phyloP scores from a whole-genome alignment of 1,140 invertebrate species.

The Achatina immaculata region DNA sequence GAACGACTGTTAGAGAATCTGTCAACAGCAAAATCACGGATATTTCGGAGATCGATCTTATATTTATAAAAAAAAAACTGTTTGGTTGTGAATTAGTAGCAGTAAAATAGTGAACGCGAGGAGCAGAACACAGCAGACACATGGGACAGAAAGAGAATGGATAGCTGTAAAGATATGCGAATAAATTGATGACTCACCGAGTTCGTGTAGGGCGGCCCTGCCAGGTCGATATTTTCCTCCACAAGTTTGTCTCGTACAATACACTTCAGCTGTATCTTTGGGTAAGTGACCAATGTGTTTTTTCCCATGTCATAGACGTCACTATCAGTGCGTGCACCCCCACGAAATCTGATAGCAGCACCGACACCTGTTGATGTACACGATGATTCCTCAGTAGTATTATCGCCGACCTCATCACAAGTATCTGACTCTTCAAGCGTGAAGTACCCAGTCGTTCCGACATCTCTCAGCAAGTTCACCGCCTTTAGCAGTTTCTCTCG shows the following conservation, averaged over 20 bases:
- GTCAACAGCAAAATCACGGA: no score
- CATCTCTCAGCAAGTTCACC: constrained; percentile 86
- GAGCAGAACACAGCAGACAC: no score
- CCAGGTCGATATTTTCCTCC: constrained; percentile 87
- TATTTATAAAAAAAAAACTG: no score
- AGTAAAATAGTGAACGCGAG: no score
- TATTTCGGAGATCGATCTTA: no score
- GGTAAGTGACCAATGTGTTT: constrained; percentile 84
- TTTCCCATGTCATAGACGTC: constrained; percentile 89
- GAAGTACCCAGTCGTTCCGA: constrained; percentile 93
- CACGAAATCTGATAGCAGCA: neutral
- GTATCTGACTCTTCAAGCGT: constrained; percentile 80
- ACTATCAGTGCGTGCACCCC: neutral
- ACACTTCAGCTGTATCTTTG: constrained; percentile 82
- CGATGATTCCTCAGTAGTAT: neutral
- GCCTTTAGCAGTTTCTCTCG: constrained; percentile 85
- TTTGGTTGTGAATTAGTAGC: no score
- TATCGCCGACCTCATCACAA: constrained; percentile 24
- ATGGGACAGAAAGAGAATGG: no score
- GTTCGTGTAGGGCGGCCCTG: constrained; percentile 90
- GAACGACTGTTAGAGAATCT: no score
- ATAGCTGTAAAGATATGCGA: no score
- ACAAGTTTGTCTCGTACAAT: constrained; percentile 85
- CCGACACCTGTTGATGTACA: neutral
- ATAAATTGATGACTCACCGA: constrained; percentile 87